Conservation (phyloP, 2,113 vertebrate genomes). For the Abramis brama region DNA sequence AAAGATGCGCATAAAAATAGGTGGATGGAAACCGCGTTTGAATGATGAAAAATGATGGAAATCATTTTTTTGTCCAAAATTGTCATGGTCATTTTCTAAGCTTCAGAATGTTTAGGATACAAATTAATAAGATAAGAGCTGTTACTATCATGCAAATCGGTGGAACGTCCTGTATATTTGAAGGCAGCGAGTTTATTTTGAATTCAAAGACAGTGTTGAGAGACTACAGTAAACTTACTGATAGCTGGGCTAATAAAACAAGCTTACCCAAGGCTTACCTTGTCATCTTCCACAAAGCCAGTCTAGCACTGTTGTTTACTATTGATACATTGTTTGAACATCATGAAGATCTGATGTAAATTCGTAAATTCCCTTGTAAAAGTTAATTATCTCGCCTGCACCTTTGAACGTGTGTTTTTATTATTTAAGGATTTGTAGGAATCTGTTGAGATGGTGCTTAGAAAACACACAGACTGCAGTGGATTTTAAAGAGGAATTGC, state of each 20-base stretch:
- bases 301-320: neutral
- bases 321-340: neutral
- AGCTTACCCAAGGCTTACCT: neutral
- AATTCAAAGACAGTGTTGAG: neutral
- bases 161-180: neutral
- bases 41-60: too few relatives aligned
- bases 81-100: too few relatives aligned
- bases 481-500: neutral
- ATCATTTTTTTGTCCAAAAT: too few relatives aligned
- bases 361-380: neutral
- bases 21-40: too few relatives aligned
- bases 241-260: constrained; percentile 4
- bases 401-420: neutral
- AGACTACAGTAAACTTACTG: neutral
- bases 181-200: neutral
- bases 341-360: neutral
- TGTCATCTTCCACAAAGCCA: neutral
- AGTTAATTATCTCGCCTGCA: neutral
- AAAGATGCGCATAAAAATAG: too few relatives aligned
- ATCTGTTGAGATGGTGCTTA: neutral
- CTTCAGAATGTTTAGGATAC: too few relatives aligned
- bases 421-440: neutral
- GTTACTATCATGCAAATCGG: neutral
- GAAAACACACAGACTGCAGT: neutral
- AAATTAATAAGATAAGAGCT: too few relatives aligned